These are phyloP conservation scores for Larimichthys crocea DNA, from an alignment of 2,113 vertebrate species.

Conservation along the genomic window DNA sequence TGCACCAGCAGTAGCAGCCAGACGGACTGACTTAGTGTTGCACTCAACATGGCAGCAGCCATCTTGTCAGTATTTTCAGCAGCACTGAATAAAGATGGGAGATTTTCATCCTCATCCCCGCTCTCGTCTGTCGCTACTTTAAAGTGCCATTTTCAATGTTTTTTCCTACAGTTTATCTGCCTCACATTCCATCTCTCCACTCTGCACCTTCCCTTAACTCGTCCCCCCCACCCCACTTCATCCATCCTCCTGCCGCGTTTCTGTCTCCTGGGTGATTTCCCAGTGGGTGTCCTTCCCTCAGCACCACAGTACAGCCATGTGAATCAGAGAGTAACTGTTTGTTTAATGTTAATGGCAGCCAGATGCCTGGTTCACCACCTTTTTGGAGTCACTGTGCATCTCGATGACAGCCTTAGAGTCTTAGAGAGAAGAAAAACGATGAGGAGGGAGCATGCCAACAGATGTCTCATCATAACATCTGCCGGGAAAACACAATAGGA, in stretches of 20 bases:
- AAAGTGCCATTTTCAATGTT: conserved; percentile 3
- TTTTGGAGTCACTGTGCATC: conserved; percentile 58
- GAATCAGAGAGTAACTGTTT: conserved; percentile 65
- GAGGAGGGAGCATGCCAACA: conserved; percentile 47
- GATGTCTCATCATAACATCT: conserved; percentile 66
- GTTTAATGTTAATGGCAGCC: conserved; percentile 67
- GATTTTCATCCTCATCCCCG: conserved; percentile 24
- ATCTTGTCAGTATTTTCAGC: conserved; percentile 62
- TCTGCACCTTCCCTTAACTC: not conserved
- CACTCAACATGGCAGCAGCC: conserved; percentile 60
- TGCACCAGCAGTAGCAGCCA: conserved; percentile 50
- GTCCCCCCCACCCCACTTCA: not conserved
- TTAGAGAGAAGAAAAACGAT: conserved; percentile 31
- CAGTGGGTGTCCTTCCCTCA: conserved; percentile 34
- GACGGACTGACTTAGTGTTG: conserved; percentile 44
- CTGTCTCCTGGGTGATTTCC: conserved; percentile 55
- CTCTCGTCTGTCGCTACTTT: not conserved
- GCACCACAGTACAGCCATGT: conserved; percentile 35
- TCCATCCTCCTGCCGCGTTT: conserved; percentile 16
- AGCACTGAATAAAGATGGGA: conserved; percentile 39
- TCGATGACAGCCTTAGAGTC: conserved; percentile 50
- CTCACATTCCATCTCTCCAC: not conserved
- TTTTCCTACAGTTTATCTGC: conserved; percentile 17
- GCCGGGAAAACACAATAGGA: conserved; percentile 61
- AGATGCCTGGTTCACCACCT: conserved; percentile 67